These are phyloP conservation scores for Thamnophis elegans DNA, from an alignment of 2,797 vertebrate species.

Conservation along the genomic window DNA sequence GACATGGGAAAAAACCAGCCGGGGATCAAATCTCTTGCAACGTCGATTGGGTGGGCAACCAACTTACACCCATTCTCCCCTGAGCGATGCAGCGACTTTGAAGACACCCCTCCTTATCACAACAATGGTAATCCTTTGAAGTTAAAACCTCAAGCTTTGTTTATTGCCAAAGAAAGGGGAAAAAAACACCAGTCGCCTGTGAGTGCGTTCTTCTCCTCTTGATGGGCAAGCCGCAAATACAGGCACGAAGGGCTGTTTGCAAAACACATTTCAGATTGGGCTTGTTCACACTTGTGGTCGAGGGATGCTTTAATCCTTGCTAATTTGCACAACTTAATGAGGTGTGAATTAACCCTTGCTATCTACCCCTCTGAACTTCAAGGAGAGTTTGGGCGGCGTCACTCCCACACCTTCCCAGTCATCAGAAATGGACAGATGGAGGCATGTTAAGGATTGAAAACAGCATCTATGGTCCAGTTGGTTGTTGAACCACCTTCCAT, in stretches of 20 bases:
- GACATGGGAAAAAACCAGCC: neutral
- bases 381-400: neutral
- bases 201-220: neutral
- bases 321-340: conserved; percentile 25
- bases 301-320: conserved; percentile 9
- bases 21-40: neutral
- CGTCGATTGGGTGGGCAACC: neutral
- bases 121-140: neutral
- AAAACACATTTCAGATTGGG: conserved; percentile 7
- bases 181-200: neutral
- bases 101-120: neutral
- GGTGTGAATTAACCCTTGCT: conserved; percentile 8
- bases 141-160: neutral
- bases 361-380: neutral
- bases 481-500: neutral
- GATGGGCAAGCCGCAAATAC: neutral
- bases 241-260: conserved; percentile 8
- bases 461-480: neutral
- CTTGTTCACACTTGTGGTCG: conserved; percentile 32
- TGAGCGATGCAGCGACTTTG: neutral
- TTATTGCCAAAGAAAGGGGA: neutral
- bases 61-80: neutral
- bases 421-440: neutral
- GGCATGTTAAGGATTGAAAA: neutral
- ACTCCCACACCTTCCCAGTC: neutral